These are phyloP conservation scores for Atrina japonica DNA, from an alignment of 2,888 invertebrate species.

Conservation along the genomic window DNA sequence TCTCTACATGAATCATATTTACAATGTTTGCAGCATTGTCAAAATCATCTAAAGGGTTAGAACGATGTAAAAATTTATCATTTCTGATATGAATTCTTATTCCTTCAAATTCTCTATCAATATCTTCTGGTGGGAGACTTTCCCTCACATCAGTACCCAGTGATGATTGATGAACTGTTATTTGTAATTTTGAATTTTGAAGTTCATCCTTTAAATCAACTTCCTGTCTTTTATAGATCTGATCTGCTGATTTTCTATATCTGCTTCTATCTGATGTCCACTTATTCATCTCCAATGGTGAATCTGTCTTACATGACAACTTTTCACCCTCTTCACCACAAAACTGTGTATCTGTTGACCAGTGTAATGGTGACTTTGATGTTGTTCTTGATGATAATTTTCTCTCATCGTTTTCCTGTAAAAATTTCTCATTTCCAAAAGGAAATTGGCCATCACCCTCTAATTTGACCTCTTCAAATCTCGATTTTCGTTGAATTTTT, in stretches of 20 bases:
- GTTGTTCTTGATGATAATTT: background rate
- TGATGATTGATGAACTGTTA: background rate
- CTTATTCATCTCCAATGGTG: no score
- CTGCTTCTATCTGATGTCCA: no score
- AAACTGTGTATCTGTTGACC: background rate
- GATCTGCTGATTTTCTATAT: no score
- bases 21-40: constrained; percentile 17
- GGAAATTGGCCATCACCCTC: background rate
- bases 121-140: background rate
- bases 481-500: constrained; percentile 11
- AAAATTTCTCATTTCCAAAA: no score
- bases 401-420: background rate
- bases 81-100: constrained; percentile 45
- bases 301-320: no score
- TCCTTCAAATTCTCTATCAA: constrained; percentile 39
- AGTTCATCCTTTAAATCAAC: background rate
- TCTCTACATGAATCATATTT: constrained; percentile 3
- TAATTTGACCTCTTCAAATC: constrained; percentile 17
- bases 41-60: background rate
- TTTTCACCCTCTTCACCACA: background rate
- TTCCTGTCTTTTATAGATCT: no score
- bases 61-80: constrained; percentile 19
- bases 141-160: background rate
- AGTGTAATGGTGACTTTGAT: background rate
- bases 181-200: constrained; percentile 3